These are phyloP conservation scores for Gallinago nigripennis DNA, from an alignment of 2,797 vertebrate genomes.

Conservation along the genomic window DNA sequence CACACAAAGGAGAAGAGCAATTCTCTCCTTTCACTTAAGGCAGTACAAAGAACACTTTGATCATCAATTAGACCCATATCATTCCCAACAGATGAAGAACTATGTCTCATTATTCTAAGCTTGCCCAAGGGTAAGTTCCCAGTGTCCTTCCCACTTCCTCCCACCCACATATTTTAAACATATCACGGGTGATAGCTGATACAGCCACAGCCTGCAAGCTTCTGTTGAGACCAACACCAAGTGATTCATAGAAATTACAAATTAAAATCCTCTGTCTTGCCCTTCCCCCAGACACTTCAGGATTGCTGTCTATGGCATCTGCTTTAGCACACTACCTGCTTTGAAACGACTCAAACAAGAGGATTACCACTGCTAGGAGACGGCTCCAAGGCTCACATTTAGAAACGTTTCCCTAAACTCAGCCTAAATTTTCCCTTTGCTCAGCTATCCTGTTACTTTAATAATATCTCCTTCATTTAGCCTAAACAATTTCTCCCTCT, in stretches of 20 bases:
- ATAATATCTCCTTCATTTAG: not conserved
- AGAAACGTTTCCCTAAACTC: constrained; percentile 19
- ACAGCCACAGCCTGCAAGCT: constrained; percentile 5
- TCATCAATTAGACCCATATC: constrained; percentile 59
- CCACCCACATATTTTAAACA: constrained; percentile 43
- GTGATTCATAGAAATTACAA: constrained; percentile 48
- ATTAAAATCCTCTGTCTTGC: constrained; percentile 12
- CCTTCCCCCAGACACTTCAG: constrained; percentile 10
- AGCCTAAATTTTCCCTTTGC: constrained; percentile 17
- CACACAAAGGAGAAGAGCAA: not conserved
- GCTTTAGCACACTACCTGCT: not conserved
- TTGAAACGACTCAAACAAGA: not conserved
- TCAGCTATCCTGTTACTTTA: constrained; percentile 26
- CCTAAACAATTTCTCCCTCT: constrained; percentile 31
- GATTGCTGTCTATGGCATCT: not conserved
- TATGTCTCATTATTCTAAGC: constrained; percentile 39
- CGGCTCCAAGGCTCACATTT: not conserved
- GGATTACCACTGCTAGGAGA: not conserved
- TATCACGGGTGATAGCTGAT: constrained; percentile 2
- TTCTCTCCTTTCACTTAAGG: constrained; percentile 27
- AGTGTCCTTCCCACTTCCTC: constrained; percentile 43
- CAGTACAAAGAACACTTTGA: not conserved
- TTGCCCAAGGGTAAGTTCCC: constrained; percentile 50
- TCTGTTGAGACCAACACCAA: constrained; percentile 23
- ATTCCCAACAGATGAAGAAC: constrained; percentile 54